Conservation (phyloP, 2,797 vertebrate genomes). For the Galago senegalensis region DNA sequence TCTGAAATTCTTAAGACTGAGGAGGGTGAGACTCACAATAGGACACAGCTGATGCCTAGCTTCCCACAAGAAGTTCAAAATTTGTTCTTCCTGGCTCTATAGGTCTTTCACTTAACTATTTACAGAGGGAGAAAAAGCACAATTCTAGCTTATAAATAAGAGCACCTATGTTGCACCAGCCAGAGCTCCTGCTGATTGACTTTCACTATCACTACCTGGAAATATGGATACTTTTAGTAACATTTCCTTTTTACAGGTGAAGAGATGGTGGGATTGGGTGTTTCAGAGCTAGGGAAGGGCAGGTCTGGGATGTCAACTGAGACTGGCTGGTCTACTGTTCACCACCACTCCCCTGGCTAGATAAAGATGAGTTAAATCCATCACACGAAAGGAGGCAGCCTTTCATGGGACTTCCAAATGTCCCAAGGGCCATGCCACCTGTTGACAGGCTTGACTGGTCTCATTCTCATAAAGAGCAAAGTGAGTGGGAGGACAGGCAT, state of each 20-base stretch:
- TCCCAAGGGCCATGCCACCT: background rate
- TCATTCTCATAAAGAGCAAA: background rate
- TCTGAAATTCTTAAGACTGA: background rate
- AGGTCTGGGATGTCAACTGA: background rate
- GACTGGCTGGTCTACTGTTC: background rate
- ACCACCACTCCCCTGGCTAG: background rate
- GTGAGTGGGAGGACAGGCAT: background rate
- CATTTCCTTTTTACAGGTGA: background rate
- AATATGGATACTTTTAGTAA: background rate
- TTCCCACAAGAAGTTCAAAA: background rate
- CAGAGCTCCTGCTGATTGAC: background rate
- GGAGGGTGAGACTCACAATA: background rate
- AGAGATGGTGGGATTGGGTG: background rate
- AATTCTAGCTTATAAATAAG: background rate
- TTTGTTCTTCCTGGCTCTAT: background rate
- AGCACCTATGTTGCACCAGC: background rate
- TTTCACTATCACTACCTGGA: background rate
- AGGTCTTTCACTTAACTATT: background rate
- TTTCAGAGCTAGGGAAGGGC: background rate
- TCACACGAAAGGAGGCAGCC: too few species aligned
- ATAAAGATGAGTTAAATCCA: background rate
- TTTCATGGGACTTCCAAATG: background rate
- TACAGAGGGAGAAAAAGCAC: background rate
- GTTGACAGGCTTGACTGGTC: background rate
- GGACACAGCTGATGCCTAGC: background rate